phyloP scores from a whole-genome alignment of 2,888 invertebrate species.

The Microctonus brassicae region DNA sequence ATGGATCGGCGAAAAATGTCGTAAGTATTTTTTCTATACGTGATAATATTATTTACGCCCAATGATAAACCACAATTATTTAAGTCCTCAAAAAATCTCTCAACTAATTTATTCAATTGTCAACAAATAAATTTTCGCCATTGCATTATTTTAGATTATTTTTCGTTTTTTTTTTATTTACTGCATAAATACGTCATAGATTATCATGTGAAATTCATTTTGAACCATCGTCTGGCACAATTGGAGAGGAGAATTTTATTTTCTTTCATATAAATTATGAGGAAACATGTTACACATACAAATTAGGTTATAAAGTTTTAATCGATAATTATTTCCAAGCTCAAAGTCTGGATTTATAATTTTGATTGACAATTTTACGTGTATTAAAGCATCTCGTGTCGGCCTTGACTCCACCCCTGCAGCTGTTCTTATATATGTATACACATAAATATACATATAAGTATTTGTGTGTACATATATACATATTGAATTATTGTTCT shows the following conservation, averaged over 20 bases:
- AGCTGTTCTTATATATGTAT: constrained; percentile 14
- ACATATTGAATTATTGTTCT: neutral
- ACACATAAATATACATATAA: too few species aligned
- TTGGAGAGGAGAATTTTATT: too few species aligned
- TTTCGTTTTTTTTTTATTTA: neutral
- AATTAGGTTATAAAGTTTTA: neutral
- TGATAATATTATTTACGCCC: constrained; percentile 17
- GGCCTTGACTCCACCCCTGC: constrained; percentile 30
- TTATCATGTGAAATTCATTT: too few species aligned
- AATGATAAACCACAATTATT: neutral
- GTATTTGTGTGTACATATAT: too few species aligned
- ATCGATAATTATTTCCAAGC: neutral
- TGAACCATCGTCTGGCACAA: too few species aligned
- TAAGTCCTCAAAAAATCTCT: too few species aligned
- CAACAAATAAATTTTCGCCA: too few species aligned
- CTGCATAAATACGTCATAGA: neutral
- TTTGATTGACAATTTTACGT: too few species aligned
- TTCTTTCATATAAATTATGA: too few species aligned
- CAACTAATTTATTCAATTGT: too few species aligned
- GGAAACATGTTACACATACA: too few species aligned
- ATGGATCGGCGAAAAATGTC: constrained; percentile 69
- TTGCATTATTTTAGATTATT: too few species aligned
- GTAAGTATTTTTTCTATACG: constrained; percentile 64
- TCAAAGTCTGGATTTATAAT: neutral
- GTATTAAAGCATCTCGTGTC: neutral